A percentile compares a stretch with the other conserved stretches of the same genome.
phyloP scores from a whole-genome alignment of 2,888 invertebrate genomes.

The Theretra japonica region DNA sequence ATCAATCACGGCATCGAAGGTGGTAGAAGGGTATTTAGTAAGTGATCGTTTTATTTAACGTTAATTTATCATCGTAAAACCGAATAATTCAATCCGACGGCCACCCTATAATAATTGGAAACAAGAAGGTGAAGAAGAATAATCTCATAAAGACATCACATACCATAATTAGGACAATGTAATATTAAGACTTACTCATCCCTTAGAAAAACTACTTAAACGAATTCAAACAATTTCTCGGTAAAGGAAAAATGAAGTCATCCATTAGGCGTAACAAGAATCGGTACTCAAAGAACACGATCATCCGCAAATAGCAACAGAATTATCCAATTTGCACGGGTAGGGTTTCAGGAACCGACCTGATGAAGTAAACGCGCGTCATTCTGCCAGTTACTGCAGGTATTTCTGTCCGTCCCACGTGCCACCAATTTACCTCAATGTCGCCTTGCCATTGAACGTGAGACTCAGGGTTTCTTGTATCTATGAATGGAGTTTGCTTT shows the following conservation, averaged over 20 bases:
- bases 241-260: constrained; percentile 9
- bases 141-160: no score
- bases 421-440: constrained; percentile 51
- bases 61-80: no score
- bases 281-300: constrained; percentile 6
- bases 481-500: neutral
- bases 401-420: constrained; percentile 52
- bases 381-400: constrained; percentile 47
- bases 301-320: constrained; percentile 51
- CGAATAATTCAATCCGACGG: no score
- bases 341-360: constrained; percentile 52
- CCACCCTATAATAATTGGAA: no score
- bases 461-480: neutral
- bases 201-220: neutral
- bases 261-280: neutral
- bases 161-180: no score
- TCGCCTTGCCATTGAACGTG: constrained; percentile 52
- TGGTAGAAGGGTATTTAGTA: no score
- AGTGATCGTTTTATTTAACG: no score
- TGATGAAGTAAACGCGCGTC: constrained; percentile 57
- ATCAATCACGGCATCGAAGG: no score
- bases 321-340: constrained; percentile 53
- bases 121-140: no score
- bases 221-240: neutral
- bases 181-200: no score